Percentiles rank a stretch among this genome's conserved stretches.
These are phyloP conservation scores for Pseudomyrmex pallidus DNA, from an alignment of 1,140 invertebrate species.

Conservation along the genomic window DNA sequence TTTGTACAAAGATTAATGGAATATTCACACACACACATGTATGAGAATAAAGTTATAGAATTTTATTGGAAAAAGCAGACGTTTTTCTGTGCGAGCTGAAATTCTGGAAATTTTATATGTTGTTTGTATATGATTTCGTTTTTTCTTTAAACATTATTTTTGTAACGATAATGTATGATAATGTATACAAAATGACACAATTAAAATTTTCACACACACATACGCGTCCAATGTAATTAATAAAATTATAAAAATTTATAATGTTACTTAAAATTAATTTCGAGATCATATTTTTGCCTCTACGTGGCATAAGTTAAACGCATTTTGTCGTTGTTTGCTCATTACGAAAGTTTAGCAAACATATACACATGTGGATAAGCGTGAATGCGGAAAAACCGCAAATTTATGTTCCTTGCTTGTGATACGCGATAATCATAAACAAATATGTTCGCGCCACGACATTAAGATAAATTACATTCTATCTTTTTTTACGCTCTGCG, in stretches of 20 bases:
- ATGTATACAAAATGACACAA: background rate
- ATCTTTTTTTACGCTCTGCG: background rate
- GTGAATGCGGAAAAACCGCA: conserved; percentile 3
- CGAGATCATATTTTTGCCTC: conserved; percentile 1
- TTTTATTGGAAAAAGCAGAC: no score
- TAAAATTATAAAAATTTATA: background rate
- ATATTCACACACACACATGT: no score
- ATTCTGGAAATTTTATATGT: no score
- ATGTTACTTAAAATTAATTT: conserved; percentile 15
- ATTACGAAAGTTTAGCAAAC: conserved; percentile 27
- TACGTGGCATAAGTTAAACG: background rate
- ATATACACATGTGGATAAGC: conserved; percentile 12
- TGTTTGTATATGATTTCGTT: background rate
- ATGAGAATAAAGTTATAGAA: no score
- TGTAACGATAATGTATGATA: background rate
- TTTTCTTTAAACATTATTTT: background rate
- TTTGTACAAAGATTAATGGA: no score
- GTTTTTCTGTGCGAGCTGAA: no score
- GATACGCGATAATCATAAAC: conserved; percentile 20
- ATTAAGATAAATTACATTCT: conserved; percentile 25
- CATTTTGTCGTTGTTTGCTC: background rate
- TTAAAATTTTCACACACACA: background rate
- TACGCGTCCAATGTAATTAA: background rate
- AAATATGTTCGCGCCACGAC: conserved; percentile 11
- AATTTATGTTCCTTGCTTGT: conserved; percentile 18